Evolutionary conservation across 1,140 invertebrate species (phyloP).

Genomic region (Drosophila eugracilis): DNA sequence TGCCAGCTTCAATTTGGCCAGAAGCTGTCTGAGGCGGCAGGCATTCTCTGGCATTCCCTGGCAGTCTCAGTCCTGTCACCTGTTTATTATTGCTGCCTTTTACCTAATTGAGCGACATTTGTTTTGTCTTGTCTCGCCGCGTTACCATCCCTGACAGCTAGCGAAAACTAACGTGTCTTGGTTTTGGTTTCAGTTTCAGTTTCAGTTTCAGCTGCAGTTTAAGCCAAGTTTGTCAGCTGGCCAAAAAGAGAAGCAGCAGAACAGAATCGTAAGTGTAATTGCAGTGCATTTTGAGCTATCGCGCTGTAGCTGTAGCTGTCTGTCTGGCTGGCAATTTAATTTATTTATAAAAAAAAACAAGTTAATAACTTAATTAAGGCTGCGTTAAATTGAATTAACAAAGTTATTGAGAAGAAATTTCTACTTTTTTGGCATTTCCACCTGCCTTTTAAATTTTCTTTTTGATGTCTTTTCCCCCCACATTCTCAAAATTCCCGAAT

Average conservation of each 20-base stretch:
- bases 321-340: conserved; percentile 1
- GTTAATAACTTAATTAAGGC: too few species aligned
- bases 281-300: conserved; percentile 5
- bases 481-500: not conserved
- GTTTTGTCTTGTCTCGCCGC: conserved; percentile 5
- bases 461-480: not conserved
- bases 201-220: not conserved
- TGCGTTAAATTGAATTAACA: too few species aligned
- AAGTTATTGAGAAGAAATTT: too few species aligned
- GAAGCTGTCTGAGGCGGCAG: conserved; percentile 4
- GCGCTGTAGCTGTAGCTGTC: not conserved
- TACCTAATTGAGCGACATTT: conserved; percentile 58
- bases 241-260: not conserved
- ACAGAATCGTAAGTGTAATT: conserved; percentile 7
- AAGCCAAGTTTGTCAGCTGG: conserved; percentile 1
- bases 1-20: conserved; percentile 55
- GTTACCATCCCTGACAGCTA: conserved; percentile 26
- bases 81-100: conserved; percentile 52
- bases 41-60: not conserved
- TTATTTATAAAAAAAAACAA: too few species aligned
- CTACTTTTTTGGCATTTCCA: too few species aligned
- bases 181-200: too few species aligned
- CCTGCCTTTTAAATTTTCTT: not conserved
- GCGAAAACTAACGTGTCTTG: conserved; percentile 54
- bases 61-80: conserved; percentile 1